Evolutionary conservation across 2,113 vertebrate genomes (phyloP).

Genomic region (Phoxinus phoxinus): DNA sequence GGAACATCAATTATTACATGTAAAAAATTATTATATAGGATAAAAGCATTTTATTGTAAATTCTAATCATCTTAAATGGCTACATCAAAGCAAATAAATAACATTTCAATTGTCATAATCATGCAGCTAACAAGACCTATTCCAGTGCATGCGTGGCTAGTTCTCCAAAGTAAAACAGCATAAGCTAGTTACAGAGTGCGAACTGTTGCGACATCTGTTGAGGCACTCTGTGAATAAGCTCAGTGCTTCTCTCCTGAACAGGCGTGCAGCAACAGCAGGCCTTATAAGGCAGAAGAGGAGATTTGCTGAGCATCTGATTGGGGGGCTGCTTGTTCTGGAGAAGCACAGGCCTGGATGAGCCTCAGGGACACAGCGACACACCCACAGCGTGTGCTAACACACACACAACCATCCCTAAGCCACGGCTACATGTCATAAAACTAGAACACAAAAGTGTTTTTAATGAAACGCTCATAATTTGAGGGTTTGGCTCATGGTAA

Average conservation of each 20-base stretch:
- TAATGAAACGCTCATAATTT: not conserved
- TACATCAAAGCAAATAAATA: not conserved
- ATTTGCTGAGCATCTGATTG: slow-evolving; percentile 65
- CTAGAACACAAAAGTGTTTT: slow-evolving; percentile 13
- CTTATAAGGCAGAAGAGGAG: slow-evolving; percentile 78
- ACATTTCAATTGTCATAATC: not conserved
- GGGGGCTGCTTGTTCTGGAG: slow-evolving; percentile 55
- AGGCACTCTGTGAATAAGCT: slow-evolving; percentile 35
- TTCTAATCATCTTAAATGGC: not conserved
- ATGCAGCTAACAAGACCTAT: not conserved
- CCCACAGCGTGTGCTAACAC: not conserved
- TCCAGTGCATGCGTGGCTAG: not conserved
- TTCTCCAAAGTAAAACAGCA: not conserved
- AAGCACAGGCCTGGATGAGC: slow-evolving; percentile 26
- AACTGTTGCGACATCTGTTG: slow-evolving; percentile 25
- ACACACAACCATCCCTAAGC: slow-evolving; percentile 14
- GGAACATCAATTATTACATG: not conserved
- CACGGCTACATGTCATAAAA: not conserved
- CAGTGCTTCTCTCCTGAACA: slow-evolving; percentile 48
- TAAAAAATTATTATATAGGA: not conserved
- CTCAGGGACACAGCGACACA: slow-evolving; percentile 14
- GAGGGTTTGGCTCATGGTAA: not conserved
- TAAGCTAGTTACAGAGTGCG: not conserved
- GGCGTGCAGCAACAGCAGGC: slow-evolving; percentile 65
- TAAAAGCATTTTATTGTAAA: not conserved